Evolutionary conservation across 92 coral and sea anemone species (phyloP).

Genomic region (Zoanthus sociatus): DNA sequence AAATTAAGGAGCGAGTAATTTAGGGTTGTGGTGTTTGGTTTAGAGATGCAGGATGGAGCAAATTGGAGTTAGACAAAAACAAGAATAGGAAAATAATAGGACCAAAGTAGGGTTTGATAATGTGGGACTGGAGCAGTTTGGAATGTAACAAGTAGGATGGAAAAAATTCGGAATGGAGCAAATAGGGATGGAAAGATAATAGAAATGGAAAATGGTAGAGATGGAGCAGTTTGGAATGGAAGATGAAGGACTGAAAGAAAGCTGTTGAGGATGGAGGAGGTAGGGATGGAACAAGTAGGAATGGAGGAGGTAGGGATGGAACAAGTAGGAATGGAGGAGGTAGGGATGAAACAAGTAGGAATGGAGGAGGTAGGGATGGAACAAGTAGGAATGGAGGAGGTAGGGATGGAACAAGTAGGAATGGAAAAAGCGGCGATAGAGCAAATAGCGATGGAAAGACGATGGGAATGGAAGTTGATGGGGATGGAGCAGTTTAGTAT

Average conservation of each 20-base stretch:
- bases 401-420: not conserved
- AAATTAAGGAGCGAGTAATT: not conserved
- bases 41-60: not conserved
- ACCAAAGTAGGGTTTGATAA: not conserved
- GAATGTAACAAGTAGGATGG: not conserved
- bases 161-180: not conserved
- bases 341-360: not conserved
- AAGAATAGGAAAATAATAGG: no score
- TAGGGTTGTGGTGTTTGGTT: not conserved
- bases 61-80: no score
- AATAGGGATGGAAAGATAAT: not conserved
- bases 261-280: not conserved
- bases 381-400: no score
- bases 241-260: not conserved
- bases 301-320: not conserved
- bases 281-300: not conserved
- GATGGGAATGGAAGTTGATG: not conserved
- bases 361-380: not conserved
- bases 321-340: not conserved
- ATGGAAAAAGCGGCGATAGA: not conserved
- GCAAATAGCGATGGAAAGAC: not conserved
- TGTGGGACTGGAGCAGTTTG: not conserved
- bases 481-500: not conserved
- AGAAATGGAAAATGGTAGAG: not conserved
- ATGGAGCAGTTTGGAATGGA: not conserved